These are phyloP conservation scores for Plemyria rubiginata DNA, from an alignment of 2,888 invertebrate genomes.

Conservation along the genomic window DNA sequence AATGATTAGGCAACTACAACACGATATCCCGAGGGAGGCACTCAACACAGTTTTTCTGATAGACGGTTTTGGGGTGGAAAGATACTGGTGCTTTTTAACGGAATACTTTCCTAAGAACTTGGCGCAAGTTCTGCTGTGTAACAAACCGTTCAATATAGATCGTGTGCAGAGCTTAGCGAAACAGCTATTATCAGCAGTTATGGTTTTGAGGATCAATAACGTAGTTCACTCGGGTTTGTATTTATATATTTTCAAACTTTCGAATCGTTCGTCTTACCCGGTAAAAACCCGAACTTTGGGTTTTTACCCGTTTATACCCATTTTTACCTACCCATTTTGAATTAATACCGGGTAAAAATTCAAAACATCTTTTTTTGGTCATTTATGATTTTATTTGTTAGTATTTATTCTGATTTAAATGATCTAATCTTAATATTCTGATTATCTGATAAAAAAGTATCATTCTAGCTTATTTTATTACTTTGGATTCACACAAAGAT, in stretches of 20 bases:
- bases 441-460: too few species aligned
- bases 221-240: slow-evolving; percentile 65
- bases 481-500: too few species aligned
- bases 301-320: too few species aligned
- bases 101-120: slow-evolving; percentile 65
- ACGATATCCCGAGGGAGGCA: slow-evolving; percentile 46
- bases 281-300: too few species aligned
- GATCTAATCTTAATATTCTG: too few species aligned
- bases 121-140: slow-evolving; percentile 44
- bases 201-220: slow-evolving; percentile 51
- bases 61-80: slow-evolving; percentile 44
- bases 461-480: too few species aligned
- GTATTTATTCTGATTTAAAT: too few species aligned
- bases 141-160: slow-evolving; percentile 55
- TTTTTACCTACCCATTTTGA: too few species aligned
- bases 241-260: slow-evolving; percentile 6
- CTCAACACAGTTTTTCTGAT: slow-evolving; percentile 48
- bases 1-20: slow-evolving; percentile 52
- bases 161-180: slow-evolving; percentile 54
- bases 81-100: slow-evolving; percentile 56
- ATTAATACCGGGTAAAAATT: too few species aligned
- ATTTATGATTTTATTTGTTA: too few species aligned
- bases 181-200: slow-evolving; percentile 62
- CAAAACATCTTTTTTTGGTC: too few species aligned
- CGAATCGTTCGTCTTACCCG: too few species aligned